These are phyloP conservation scores for Drosophila nr. fundita DNA, from an alignment of 2,888 invertebrate genomes.

Conservation along the genomic window DNA sequence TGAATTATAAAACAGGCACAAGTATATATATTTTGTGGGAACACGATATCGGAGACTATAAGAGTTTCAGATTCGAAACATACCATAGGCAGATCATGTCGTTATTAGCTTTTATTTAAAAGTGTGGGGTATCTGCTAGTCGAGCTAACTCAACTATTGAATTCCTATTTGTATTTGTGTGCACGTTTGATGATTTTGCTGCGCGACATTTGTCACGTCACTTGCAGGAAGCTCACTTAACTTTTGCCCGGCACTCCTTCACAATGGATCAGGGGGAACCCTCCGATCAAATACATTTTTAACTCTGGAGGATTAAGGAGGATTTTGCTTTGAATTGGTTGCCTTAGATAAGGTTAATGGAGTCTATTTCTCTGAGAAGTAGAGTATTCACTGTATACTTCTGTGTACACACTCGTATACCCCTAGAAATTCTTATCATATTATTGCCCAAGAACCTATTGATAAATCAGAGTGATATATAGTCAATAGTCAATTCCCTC, in stretches of 20 bases:
- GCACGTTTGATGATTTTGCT: slow-evolving; percentile 27
- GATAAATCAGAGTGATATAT: not conserved
- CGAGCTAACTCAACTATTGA: not conserved
- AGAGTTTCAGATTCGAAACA: not conserved
- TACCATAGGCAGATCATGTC: not conserved
- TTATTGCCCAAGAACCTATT: slow-evolving; percentile 17
- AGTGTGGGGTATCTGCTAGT: not conserved
- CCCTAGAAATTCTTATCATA: slow-evolving; percentile 11
- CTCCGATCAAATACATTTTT: slow-evolving; percentile 13
- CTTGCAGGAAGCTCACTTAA: slow-evolving; percentile 26
- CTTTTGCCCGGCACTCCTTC: not conserved
- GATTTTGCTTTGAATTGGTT: not conserved
- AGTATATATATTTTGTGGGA: not conserved
- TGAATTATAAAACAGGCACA: not conserved
- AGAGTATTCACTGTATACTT: not conserved
- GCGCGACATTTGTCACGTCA: slow-evolving; percentile 54
- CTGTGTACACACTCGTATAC: slow-evolving; percentile 3
- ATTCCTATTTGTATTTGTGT: slow-evolving; percentile 3
- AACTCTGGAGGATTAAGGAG: not conserved
- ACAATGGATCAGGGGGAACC: not conserved
- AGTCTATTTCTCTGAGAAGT: not conserved
- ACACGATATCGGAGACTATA: not conserved
- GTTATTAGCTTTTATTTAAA: not conserved
- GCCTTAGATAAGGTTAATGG: not conserved
- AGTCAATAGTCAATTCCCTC: not conserved